Conservation (phyloP, 92 coral and sea anemone genomes). For the Micromussa lordhowensis region DNA sequence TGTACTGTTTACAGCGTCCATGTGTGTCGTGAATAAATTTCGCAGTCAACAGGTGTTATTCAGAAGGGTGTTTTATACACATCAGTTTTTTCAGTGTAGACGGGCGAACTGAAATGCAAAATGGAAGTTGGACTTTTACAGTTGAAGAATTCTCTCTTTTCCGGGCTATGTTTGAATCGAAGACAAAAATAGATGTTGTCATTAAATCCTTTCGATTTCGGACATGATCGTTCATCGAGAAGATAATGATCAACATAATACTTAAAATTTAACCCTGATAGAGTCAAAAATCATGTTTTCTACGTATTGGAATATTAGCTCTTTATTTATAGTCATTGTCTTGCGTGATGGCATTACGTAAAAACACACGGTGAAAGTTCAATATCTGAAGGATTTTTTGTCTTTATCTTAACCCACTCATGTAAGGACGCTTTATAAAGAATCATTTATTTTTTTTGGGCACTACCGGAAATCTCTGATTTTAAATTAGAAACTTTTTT, state of each 20-base stretch:
- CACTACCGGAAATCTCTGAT: constrained; percentile 25
- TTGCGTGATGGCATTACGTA: not conserved
- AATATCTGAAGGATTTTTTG: not conserved
- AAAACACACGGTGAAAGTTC: not conserved
- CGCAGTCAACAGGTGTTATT: not conserved
- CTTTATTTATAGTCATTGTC: not conserved
- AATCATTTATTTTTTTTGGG: not conserved
- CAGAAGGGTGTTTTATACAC: not conserved
- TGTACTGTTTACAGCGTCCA: not conserved
- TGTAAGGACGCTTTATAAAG: not conserved
- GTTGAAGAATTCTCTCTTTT: not conserved
- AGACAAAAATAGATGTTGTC: constrained; percentile 20
- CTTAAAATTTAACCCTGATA: not conserved
- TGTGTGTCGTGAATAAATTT: not conserved
- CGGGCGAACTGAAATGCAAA: not conserved
- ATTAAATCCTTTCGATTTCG: not conserved
- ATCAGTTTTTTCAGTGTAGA: not conserved
- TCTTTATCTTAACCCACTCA: not conserved
- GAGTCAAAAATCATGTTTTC: not conserved
- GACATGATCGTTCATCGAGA: not conserved
- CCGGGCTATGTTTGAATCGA: not conserved
- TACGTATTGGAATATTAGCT: not conserved
- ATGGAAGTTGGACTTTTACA: not conserved
- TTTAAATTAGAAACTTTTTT: not conserved
- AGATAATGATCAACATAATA: not conserved